Conservation (phyloP, 2,797 vertebrate genomes). For the Choloepus didactylus region DNA sequence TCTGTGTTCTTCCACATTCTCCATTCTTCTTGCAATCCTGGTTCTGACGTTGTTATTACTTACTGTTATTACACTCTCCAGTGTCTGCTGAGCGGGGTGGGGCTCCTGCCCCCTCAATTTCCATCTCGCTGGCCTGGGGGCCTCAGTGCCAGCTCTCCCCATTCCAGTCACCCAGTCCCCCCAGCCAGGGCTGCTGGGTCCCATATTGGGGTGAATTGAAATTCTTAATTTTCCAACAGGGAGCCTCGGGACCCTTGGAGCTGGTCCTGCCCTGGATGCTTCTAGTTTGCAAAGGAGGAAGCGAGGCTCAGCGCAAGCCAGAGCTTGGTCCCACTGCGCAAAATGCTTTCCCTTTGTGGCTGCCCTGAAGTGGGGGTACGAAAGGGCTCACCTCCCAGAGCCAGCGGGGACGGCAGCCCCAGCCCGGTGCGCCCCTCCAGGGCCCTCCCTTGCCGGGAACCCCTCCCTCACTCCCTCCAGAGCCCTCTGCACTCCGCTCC, state of each 20-base stretch:
- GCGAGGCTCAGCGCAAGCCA: neutral
- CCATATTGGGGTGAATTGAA: neutral
- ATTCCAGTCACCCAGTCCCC: neutral
- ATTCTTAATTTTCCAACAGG: neutral
- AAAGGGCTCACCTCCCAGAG: neutral
- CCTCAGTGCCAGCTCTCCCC: neutral
- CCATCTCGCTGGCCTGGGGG: neutral
- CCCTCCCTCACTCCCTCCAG: neutral
- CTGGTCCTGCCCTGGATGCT: neutral
- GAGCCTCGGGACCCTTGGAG: too few relatives aligned
- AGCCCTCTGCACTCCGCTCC: neutral
- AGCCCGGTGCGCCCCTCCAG: neutral
- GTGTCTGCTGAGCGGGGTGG: neutral
- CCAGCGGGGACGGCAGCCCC: neutral
- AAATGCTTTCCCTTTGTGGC: neutral
- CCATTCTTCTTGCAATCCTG: neutral
- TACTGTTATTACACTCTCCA: neutral
- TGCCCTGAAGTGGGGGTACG: neutral
- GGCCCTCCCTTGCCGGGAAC: neutral
- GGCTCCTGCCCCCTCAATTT: neutral
- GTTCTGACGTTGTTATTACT: neutral
- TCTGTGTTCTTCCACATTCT: neutral
- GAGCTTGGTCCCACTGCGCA: neutral
- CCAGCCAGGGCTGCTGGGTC: neutral
- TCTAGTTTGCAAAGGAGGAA: slow-evolving; percentile 1